A percentile compares a stretch with the other conserved stretches of the same genome.
These are phyloP conservation scores for Chouioia cunea DNA, from an alignment of 2,888 invertebrate genomes.

Conservation along the genomic window DNA sequence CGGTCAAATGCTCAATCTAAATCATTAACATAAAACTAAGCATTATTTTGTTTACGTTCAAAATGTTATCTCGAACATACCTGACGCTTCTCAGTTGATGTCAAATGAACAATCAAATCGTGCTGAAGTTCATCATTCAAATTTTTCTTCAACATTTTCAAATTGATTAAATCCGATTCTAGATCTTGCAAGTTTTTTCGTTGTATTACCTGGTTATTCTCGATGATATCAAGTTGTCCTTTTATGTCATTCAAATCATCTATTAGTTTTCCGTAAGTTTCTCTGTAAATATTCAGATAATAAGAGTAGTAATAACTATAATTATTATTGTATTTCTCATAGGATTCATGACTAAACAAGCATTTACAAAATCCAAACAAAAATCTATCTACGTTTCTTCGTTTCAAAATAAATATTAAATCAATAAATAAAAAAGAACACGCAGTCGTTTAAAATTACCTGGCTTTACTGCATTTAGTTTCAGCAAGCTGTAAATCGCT, in stretches of 20 bases:
- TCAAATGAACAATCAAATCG: slow-evolving; percentile 91
- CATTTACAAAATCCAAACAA: slow-evolving; percentile 1
- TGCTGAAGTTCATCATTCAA: slow-evolving; percentile 93
- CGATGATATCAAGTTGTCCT: slow-evolving; percentile 91
- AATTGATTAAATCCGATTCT: slow-evolving; percentile 91
- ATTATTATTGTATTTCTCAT: too few species aligned
- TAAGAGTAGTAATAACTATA: too few species aligned
- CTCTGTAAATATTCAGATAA: slow-evolving; percentile 70
- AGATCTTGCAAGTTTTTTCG: slow-evolving; percentile 92
- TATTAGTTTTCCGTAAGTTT: slow-evolving; percentile 95
- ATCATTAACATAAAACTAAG: slow-evolving; percentile 51
- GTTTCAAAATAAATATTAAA: not conserved
- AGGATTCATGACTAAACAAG: too few species aligned
- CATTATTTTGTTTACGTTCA: not conserved
- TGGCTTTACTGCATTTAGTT: slow-evolving; percentile 97
- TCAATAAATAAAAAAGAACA: not conserved
- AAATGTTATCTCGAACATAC: slow-evolving; percentile 44
- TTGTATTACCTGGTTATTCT: slow-evolving; percentile 90
- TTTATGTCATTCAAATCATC: slow-evolving; percentile 95
- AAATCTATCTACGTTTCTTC: not conserved
- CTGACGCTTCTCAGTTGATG: slow-evolving; percentile 85
- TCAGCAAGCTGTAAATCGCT: slow-evolving; percentile 98
- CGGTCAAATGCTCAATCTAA: slow-evolving; percentile 93
- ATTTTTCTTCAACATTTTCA: slow-evolving; percentile 94
- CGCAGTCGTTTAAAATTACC: too few species aligned